These are phyloP conservation scores for Chrysina gloriosa DNA, from an alignment of 2,888 invertebrate genomes.

Conservation along the genomic window DNA sequence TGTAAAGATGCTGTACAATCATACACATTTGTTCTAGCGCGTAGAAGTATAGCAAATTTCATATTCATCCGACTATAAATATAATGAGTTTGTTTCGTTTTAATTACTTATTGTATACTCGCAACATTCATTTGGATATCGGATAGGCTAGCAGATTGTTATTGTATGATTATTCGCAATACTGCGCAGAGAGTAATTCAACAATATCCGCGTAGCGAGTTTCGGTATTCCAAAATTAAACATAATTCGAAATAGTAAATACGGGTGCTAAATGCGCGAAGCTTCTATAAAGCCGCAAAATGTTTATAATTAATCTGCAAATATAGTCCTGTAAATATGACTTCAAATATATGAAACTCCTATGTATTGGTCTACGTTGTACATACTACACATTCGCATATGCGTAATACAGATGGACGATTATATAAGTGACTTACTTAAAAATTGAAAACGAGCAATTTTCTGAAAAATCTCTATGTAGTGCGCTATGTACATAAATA, in stretches of 20 bases:
- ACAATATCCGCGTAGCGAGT: background rate
- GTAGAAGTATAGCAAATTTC: no score
- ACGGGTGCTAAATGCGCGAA: background rate
- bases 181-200: background rate
- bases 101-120: background rate
- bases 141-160: background rate
- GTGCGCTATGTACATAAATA: no score
- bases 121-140: background rate
- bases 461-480: no score
- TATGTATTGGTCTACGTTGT: no score
- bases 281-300: background rate
- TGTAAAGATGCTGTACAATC: no score
- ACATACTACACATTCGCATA: no score
- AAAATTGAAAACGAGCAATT: no score
- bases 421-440: no score
- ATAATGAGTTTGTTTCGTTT: conserved; percentile 3
- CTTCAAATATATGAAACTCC: no score
- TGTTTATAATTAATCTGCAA: background rate
- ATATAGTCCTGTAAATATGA: no score
- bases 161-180: conserved; percentile 8
- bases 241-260: background rate
- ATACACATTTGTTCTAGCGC: no score
- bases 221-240: background rate
- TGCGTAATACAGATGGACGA: no score
- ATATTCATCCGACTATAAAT: background rate